Conservation (phyloP, 1,140 invertebrate genomes). For the Augochlora pura region DNA sequence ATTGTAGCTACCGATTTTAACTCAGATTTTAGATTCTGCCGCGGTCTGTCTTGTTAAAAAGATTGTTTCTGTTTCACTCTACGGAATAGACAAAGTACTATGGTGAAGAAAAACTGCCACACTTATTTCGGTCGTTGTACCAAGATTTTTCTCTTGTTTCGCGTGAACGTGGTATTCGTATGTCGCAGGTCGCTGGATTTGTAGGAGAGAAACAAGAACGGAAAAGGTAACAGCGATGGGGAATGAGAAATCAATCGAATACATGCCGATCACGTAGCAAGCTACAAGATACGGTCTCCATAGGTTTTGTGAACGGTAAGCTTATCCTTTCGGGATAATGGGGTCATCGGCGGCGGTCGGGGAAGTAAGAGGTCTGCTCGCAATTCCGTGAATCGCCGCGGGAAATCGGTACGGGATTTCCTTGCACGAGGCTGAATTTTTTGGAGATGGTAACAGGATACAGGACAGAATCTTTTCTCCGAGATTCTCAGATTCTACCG, state of each 20-base stretch:
- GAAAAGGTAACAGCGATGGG: neutral
- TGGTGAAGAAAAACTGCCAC: neutral
- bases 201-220: neutral
- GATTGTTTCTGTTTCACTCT: too few relatives aligned
- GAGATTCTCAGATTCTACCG: neutral
- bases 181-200: neutral
- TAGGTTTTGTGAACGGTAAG: constrained; percentile 47
- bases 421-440: constrained; percentile 20
- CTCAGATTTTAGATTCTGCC: too few relatives aligned
- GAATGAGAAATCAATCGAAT: constrained; percentile 28
- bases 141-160: neutral
- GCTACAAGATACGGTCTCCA: constrained; percentile 33
- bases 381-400: constrained; percentile 47
- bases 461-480: neutral
- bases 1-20: too few relatives aligned
- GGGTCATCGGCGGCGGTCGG: constrained; percentile 18
- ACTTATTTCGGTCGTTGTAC: neutral
- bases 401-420: constrained; percentile 41
- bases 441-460: constrained; percentile 22
- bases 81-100: too few relatives aligned
- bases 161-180: neutral
- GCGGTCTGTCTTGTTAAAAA: too few relatives aligned
- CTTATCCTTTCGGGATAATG: constrained; percentile 52
- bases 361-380: neutral
- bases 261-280: constrained; percentile 58